Evolutionary conservation across 2,888 invertebrate genomes (phyloP).

Genomic region (Brachyptera putata): DNA sequence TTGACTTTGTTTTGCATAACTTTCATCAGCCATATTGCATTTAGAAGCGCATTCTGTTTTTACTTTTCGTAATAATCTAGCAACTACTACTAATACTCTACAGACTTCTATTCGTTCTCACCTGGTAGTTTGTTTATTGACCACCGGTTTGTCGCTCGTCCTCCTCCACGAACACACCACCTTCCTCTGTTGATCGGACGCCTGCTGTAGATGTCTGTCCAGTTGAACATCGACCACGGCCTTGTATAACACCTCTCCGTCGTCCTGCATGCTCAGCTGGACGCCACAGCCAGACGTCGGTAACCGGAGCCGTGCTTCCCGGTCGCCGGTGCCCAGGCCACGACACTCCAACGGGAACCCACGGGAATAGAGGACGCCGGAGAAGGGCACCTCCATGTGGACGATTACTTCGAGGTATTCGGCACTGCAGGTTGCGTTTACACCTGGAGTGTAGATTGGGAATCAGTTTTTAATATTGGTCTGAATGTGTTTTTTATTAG

Average conservation of each 20-base stretch:
- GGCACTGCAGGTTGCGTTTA: constrained; percentile 60
- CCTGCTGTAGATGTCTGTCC: constrained; percentile 68
- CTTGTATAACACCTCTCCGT: constrained; percentile 52
- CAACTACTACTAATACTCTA: too few relatives aligned
- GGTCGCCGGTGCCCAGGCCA: constrained; percentile 55
- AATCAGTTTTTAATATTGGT: too few relatives aligned
- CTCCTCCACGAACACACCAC: constrained; percentile 51
- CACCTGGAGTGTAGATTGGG: too few relatives aligned
- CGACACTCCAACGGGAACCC: constrained; percentile 71
- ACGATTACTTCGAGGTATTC: constrained; percentile 59
- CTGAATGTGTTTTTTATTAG: too few relatives aligned
- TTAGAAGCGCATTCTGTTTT: too few relatives aligned
- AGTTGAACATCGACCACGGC: constrained; percentile 69
- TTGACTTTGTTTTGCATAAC: too few relatives aligned
- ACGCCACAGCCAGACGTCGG: constrained; percentile 67
- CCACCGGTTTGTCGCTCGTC: constrained; percentile 45
- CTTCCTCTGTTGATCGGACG: constrained; percentile 62
- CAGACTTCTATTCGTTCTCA: too few relatives aligned
- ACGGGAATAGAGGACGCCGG: constrained; percentile 68
- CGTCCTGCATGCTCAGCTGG: constrained; percentile 48
- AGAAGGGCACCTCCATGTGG: constrained; percentile 60
- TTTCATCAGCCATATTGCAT: too few relatives aligned
- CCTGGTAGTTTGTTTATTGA: too few relatives aligned
- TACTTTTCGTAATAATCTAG: too few relatives aligned
- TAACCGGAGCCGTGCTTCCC: constrained; percentile 50